These are phyloP conservation scores for Lasioglossum pauxillum DNA, from an alignment of 2,888 invertebrate genomes.

Conservation along the genomic window DNA sequence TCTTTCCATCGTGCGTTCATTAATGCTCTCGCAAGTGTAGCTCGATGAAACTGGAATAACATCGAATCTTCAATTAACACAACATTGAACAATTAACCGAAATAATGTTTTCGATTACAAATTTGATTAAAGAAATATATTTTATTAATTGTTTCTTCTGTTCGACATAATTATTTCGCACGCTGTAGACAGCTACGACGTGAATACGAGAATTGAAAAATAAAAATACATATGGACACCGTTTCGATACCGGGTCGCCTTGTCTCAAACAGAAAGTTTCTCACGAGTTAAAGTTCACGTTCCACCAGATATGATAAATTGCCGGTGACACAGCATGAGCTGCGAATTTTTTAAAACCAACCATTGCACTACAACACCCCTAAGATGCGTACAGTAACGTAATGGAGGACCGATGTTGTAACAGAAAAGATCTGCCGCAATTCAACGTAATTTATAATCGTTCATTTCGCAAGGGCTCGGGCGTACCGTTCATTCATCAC, in stretches of 20 bases:
- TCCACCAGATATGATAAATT: slow-evolving; percentile 56
- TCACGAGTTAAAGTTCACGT: slow-evolving; percentile 5
- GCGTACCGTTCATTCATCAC: slow-evolving; percentile 48
- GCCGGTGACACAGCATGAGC: slow-evolving; percentile 35
- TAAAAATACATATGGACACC: neutral
- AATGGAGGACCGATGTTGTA: slow-evolving; percentile 45
- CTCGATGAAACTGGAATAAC: neutral
- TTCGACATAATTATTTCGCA: neutral
- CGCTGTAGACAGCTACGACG: neutral
- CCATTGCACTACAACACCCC: slow-evolving; percentile 26
- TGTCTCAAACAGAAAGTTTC: neutral
- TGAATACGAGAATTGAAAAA: neutral
- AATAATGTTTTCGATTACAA: neutral
- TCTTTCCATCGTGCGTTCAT: neutral
- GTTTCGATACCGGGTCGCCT: neutral
- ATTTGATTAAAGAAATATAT: no score
- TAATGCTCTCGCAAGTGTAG: neutral
- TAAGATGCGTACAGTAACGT: slow-evolving; percentile 40
- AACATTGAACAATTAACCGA: neutral
- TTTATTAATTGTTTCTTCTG: no score
- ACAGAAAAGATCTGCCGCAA: slow-evolving; percentile 39
- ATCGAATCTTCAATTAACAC: neutral
- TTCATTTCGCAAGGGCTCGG: slow-evolving; percentile 37
- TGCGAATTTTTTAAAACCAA: slow-evolving; percentile 62
- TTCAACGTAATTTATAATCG: slow-evolving; percentile 55